Percentiles rank a stretch among this genome's conserved stretches.
Conservation (phyloP, 2,888 invertebrate genomes). For the Laspeyria flexula region DNA sequence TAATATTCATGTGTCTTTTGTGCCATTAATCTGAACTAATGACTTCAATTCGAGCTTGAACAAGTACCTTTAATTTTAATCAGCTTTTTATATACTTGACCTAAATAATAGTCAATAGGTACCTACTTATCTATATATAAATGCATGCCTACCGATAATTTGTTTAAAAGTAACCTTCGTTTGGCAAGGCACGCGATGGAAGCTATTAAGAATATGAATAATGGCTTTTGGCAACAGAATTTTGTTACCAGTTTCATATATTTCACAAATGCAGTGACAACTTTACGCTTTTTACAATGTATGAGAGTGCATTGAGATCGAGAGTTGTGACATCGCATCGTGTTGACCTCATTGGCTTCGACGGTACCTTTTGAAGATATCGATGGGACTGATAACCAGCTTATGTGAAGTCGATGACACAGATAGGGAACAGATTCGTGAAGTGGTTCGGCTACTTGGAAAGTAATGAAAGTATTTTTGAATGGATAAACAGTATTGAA, state of each 20-base stretch:
- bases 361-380: constrained; percentile 14
- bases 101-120: background rate
- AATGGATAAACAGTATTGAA: no score
- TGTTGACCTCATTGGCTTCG: constrained; percentile 28
- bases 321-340: constrained; percentile 36
- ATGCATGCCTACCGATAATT: background rate
- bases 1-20: background rate
- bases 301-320: constrained; percentile 31
- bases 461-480: background rate
- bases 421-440: background rate
- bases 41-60: no score
- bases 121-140: background rate
- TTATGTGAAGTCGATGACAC: constrained; percentile 5
- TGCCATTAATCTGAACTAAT: background rate
- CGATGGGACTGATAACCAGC: constrained; percentile 11
- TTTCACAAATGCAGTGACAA: constrained; percentile 32
- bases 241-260: constrained; percentile 42
- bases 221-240: constrained; percentile 50
- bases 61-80: no score
- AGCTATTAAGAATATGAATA: constrained; percentile 50
- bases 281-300: constrained; percentile 39
- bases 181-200: constrained; percentile 41
- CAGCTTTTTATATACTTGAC: background rate
- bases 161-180: constrained; percentile 32
- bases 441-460: background rate